Conservation (phyloP, 2,797 vertebrate species). For the Propithecus deckenii region DNA sequence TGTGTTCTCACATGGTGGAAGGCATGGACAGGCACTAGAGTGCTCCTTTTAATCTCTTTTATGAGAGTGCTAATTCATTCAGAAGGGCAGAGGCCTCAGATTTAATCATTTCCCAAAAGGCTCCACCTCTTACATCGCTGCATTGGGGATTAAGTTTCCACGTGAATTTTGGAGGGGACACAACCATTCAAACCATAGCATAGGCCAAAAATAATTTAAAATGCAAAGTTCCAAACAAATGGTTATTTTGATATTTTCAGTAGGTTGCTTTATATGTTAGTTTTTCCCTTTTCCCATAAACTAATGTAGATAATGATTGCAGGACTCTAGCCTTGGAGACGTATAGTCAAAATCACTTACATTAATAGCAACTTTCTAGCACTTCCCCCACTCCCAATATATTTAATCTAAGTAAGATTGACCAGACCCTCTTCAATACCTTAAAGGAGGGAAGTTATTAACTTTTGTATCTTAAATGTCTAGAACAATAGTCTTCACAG, state of each 20-base stretch:
- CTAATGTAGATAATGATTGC: neutral
- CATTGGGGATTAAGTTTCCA: neutral
- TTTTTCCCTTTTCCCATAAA: neutral
- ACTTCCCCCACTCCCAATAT: neutral
- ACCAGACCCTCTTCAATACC: neutral
- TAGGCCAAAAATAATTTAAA: neutral
- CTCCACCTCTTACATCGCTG: neutral
- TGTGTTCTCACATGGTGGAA: neutral
- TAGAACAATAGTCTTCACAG: neutral
- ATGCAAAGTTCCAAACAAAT: neutral
- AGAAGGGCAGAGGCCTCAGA: neutral
- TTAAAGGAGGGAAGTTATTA: neutral
- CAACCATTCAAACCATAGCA: neutral
- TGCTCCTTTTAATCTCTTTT: neutral
- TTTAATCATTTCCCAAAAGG: neutral
- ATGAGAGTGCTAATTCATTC: neutral
- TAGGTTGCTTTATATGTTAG: neutral
- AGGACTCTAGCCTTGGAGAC: neutral
- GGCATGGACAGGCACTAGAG: neutral
- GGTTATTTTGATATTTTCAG: constrained; percentile 6
- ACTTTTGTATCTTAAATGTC: neutral
- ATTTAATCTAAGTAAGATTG: neutral
- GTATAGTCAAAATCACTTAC: neutral
- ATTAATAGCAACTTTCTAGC: neutral
- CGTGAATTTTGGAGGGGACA: neutral